A percentile compares a stretch with the other conserved stretches of the same genome.
phyloP scores from a whole-genome alignment of 1,140 invertebrate genomes.

The Maniola jurtina region DNA sequence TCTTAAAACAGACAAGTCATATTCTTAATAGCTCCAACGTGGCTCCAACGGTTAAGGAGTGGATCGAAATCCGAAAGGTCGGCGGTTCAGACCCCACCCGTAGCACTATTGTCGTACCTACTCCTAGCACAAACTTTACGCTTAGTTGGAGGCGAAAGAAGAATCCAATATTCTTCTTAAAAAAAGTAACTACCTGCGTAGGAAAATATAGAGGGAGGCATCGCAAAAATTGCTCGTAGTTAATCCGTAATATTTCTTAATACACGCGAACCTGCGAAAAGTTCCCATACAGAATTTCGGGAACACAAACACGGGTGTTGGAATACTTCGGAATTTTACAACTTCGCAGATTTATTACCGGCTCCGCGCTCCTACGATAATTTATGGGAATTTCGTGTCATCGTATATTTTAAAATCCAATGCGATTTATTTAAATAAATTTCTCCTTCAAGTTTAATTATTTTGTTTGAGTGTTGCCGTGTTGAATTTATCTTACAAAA shows the following conservation, averaged over 20 bases:
- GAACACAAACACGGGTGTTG: constrained; percentile 37
- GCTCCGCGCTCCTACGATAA: constrained; percentile 34
- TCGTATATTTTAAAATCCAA: constrained; percentile 33
- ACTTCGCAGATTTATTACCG: constrained; percentile 44
- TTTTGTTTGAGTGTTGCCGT: constrained; percentile 4
- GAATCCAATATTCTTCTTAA: too few relatives aligned
- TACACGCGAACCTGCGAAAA: constrained; percentile 30
- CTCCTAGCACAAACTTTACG: too few relatives aligned
- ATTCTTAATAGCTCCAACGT: too few relatives aligned
- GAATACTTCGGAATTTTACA: constrained; percentile 38
- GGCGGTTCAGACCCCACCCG: too few relatives aligned
- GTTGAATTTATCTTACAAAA: neutral
- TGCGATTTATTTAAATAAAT: constrained; percentile 25
- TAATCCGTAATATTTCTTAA: constrained; percentile 30
- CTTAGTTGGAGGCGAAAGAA: too few relatives aligned
- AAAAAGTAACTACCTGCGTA: too few relatives aligned
- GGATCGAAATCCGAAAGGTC: too few relatives aligned
- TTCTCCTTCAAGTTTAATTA: constrained; percentile 17
- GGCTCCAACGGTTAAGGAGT: too few relatives aligned
- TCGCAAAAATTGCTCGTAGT: constrained; percentile 23
- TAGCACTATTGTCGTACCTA: too few relatives aligned
- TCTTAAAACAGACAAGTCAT: too few relatives aligned
- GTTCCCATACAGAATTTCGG: constrained; percentile 25
- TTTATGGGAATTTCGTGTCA: constrained; percentile 43
- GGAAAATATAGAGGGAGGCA: constrained; percentile 13